Base-by-base conservation (phyloP, 1,140 invertebrate genomes). In the Neodiprion pinetum region DNA sequence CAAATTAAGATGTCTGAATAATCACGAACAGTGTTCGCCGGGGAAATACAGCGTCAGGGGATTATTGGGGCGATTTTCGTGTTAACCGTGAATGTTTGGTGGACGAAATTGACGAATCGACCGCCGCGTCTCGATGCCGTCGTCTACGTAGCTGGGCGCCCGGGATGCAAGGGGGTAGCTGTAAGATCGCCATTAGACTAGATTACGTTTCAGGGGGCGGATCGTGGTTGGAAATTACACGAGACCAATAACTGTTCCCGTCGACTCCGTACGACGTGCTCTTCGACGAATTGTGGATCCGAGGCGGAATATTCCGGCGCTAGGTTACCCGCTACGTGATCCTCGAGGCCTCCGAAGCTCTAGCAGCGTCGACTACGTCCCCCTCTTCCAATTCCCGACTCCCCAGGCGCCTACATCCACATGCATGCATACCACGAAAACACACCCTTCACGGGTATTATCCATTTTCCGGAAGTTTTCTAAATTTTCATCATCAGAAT, bases 221-320 rank as follows among this genome's bases (percentile, higher is more conserved):
- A 71, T 50, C 70, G 70, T 21, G 14, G 70, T 71, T 71, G 40
- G 70, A 71, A 71, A 71, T 71, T 71, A 71, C 70, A 50, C 40
- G n/a, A 50, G 70, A 48, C 70, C 70, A 71, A 71, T 71, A 48
- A 23, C 48, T 71, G 70, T 48, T 71, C 48, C 28, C 70, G 21
- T 50, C 23, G 21, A 47, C 70, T 61, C 9, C 53, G 53, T 61
- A 61, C 53, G 53, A 61, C 53, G 53, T 61, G 53, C 4, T 61
- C 53, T 61, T 61, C 53, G 53, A 61, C 53, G 53, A 61, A 61
- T 61, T 61, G 53, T 61, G 53, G 11, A 61, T 40, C 53, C 11
- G 7, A 17, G 53, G 28, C 28, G 5, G 28, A 40, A 61, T 61
- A 61, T 61, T 61, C 53, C 53, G 9, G 53, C 53, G 53, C 5